Percentiles rank a stretch among this genome's conserved stretches.
Conservation (phyloP, 2,113 vertebrate genomes). For the Lipophrys pholis region DNA sequence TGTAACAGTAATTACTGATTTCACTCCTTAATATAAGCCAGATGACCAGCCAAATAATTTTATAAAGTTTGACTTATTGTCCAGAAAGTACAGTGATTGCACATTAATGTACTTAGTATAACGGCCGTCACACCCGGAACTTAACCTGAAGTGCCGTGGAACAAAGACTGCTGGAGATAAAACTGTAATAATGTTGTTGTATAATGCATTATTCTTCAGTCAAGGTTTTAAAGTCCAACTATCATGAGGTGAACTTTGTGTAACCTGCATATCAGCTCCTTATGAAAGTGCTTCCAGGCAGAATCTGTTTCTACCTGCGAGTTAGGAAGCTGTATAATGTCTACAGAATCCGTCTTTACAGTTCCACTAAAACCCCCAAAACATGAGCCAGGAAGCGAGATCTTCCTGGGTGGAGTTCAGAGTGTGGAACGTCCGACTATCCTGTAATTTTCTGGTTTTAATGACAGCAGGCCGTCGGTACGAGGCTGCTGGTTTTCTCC, state of each 20-base stretch:
- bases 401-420: constrained; percentile 42
- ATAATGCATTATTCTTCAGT: too few species aligned
- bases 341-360: not conserved
- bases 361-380: constrained; percentile 12
- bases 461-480: constrained; percentile 19
- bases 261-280: too few species aligned
- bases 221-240: not conserved
- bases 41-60: too few species aligned
- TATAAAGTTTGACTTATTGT: too few species aligned
- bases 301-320: too few species aligned
- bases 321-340: not conserved
- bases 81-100: too few species aligned
- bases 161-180: not conserved
- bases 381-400: constrained; percentile 10
- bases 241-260: too few species aligned
- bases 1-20: too few species aligned
- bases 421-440: constrained; percentile 7
- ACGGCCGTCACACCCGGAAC: not conserved
- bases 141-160: not conserved
- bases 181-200: not conserved
- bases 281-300: too few species aligned
- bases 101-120: too few species aligned
- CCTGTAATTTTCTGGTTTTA: constrained; percentile 60
- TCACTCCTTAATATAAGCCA: too few species aligned
- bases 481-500: not conserved